These are phyloP conservation scores for Pungitius pungitius DNA, from an alignment of 2,113 vertebrate genomes.

Conservation along the genomic window DNA sequence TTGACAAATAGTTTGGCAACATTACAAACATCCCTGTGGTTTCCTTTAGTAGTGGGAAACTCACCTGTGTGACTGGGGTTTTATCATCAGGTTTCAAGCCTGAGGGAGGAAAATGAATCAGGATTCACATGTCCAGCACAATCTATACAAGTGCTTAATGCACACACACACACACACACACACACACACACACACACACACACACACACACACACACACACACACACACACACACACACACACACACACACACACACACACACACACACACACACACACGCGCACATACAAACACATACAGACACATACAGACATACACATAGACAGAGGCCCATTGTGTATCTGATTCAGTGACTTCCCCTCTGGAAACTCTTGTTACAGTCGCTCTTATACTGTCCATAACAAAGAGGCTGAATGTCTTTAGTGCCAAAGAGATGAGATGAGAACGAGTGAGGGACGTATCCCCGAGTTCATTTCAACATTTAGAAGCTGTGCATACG, in stretches of 20 bases:
- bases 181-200: constrained; percentile 35
- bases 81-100: constrained; percentile 29
- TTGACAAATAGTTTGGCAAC: constrained; percentile 7
- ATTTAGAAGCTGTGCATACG: constrained; percentile 9
- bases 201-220: constrained; percentile 47
- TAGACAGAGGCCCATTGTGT: constrained; percentile 67
- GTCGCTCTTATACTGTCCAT: constrained; percentile 20
- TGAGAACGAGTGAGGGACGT: constrained; percentile 34
- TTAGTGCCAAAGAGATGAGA: constrained; percentile 46
- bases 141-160: constrained; percentile 26
- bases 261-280: constrained; percentile 37
- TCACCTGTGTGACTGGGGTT: neutral
- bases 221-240: constrained; percentile 43
- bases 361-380: constrained; percentile 73
- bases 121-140: constrained; percentile 26
- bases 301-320: constrained; percentile 23
- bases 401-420: constrained; percentile 75
- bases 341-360: constrained; percentile 50
- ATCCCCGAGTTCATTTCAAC: constrained; percentile 31
- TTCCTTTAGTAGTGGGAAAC: constrained; percentile 3
- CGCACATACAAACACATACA: constrained; percentile 32
- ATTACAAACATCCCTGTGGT: neutral
- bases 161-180: constrained; percentile 43
- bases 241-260: constrained; percentile 42
- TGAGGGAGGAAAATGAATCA: constrained; percentile 39